Percentiles rank a stretch among this genome's conserved stretches.
These are phyloP conservation scores for Esox lucius DNA, from an alignment of 2,797 vertebrate genomes.

Conservation along the genomic window DNA sequence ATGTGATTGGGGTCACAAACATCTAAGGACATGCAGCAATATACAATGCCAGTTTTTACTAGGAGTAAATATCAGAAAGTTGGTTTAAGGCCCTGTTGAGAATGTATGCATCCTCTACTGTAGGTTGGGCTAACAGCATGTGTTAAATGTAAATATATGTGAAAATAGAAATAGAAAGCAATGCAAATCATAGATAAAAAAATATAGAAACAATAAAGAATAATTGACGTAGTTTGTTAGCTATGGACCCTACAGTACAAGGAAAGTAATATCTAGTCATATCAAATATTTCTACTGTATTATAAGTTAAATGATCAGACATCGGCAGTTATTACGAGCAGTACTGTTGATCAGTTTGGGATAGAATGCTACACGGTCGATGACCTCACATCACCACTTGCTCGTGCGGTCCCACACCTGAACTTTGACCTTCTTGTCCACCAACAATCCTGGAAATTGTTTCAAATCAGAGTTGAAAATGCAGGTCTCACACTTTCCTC, in stretches of 20 bases:
- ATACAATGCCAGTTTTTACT: too few relatives aligned
- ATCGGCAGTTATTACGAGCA: not conserved
- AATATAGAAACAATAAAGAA: not conserved
- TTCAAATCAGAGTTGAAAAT: not conserved
- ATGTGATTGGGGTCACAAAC: too few relatives aligned
- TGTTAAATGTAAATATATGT: too few relatives aligned
- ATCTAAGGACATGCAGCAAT: too few relatives aligned
- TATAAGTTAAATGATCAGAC: not conserved
- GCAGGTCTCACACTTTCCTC: not conserved
- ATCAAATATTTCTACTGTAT: not conserved
- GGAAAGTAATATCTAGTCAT: not conserved
- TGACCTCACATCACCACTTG: not conserved
- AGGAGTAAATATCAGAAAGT: too few relatives aligned
- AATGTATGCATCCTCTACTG: too few relatives aligned
- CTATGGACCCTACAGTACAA: not conserved
- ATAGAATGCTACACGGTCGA: not conserved
- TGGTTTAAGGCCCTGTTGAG: too few relatives aligned
- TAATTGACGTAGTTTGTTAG: not conserved
- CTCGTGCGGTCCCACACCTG: not conserved
- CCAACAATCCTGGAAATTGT: not conserved
- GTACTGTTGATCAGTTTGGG: not conserved
- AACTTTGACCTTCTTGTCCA: slow-evolving; percentile 6
- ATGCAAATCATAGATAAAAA: not conserved
- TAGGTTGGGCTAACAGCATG: too few relatives aligned
- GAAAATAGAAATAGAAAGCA: too few relatives aligned